A percentile compares a stretch with the other conserved stretches of the same genome.
These are phyloP conservation scores for Carcinoscorpius rotundicauda DNA, from an alignment of 1,140 invertebrate species.

Conservation along the genomic window DNA sequence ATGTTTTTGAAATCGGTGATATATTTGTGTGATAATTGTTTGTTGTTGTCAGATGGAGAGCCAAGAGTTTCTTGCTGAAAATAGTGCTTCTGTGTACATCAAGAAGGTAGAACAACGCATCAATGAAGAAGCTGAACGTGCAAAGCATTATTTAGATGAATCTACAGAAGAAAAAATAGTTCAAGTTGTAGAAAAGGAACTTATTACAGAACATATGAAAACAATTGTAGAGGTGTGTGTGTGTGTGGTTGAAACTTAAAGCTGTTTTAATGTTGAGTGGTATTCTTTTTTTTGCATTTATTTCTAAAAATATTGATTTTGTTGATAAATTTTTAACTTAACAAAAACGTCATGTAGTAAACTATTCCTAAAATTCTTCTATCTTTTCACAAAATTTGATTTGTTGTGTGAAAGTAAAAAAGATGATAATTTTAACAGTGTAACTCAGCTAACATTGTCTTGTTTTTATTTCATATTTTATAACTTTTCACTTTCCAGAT, in stretches of 20 bases:
- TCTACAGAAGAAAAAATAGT: constrained; percentile 91
- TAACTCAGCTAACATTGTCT: background rate
- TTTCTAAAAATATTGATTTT: no score
- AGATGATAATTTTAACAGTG: no score
- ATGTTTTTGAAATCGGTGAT: no score
- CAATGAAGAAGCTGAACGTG: constrained; percentile 91
- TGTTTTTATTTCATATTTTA: constrained; percentile 6
- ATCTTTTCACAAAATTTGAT: no score
- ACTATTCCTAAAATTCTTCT: no score
- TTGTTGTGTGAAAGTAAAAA: background rate
- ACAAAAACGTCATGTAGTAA: no score
- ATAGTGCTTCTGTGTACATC: constrained; percentile 97
- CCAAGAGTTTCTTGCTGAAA: constrained; percentile 96
- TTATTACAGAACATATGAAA: constrained; percentile 98
- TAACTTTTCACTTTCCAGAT: constrained; percentile 48
- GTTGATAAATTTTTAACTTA: no score
- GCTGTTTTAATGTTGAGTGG: background rate
- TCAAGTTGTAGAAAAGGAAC: constrained; percentile 90
- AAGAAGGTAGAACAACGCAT: constrained; percentile 96
- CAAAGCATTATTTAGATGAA: constrained; percentile 95
- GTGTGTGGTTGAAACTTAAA: background rate
- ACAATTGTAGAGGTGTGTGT: constrained; percentile 78
- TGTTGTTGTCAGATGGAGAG: constrained; percentile 75
- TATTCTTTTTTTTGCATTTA: no score
- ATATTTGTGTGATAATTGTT: background rate